A percentile compares a stretch with the other conserved stretches of the same genome.
phyloP scores from a whole-genome alignment of 2,113 vertebrate species.

The Mystacornis crossleyi region DNA sequence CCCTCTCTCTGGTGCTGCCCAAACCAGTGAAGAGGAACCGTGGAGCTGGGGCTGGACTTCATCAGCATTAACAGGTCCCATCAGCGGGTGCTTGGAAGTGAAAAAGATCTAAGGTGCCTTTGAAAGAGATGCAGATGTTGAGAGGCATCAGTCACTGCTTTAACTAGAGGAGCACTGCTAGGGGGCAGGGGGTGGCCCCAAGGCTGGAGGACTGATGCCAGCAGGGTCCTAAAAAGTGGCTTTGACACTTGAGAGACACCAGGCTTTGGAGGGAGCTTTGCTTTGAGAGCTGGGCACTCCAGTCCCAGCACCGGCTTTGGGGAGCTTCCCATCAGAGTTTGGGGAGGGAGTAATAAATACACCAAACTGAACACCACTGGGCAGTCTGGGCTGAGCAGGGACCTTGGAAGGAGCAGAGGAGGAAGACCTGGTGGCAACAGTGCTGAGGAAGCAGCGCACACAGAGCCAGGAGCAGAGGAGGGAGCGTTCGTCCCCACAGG shows the following conservation, averaged over 20 bases:
- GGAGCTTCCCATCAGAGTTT: not conserved
- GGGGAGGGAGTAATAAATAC: not conserved
- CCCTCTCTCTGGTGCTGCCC: fast-evolving
- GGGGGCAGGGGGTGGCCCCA: not conserved
- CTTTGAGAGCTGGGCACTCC: not conserved
- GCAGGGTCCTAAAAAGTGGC: not conserved
- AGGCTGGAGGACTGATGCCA: not conserved
- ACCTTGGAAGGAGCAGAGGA: not conserved
- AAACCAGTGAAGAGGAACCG: fast-evolving
- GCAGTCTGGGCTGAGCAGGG: not conserved
- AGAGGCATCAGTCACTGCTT: not conserved
- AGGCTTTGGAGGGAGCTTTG: not conserved
- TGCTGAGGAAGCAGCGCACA: fast-evolving
- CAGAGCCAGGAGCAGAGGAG: not conserved
- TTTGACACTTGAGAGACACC: not conserved
- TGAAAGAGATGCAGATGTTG: not conserved
- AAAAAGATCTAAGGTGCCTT: not conserved
- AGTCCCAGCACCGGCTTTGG: not conserved
- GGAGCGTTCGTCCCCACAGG: not conserved
- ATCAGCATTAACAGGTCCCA: not conserved
- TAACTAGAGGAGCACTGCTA: not conserved
- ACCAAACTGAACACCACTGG: not conserved
- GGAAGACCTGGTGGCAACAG: not conserved
- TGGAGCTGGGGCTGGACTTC: not conserved
- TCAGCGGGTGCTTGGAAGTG: fast-evolving